Base-by-base conservation (phyloP, 2,888 invertebrate species). In the Catocala nupta region DNA sequence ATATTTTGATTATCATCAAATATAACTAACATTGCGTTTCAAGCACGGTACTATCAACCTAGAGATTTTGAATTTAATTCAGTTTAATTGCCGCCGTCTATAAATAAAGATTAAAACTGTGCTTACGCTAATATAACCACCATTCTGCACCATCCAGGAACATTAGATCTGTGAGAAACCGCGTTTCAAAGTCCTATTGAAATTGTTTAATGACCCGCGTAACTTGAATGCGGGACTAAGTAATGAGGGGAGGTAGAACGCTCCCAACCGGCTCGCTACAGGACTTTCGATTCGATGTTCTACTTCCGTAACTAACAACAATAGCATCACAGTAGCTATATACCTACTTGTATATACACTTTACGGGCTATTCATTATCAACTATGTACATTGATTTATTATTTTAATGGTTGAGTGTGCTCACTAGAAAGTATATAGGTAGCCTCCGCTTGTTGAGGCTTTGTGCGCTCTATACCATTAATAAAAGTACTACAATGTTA, bases 191-290 rank as follows among this genome's bases (percentile, higher is more conserved):
- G 74, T 80, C 76, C 80, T 67, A 82, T 83, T 83, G 75, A 83
- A 80, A 82, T 76, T 84, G 84, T 78, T 78, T 81, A 86, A 84
- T 84, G 86, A 81, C 74, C 82, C 81, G 80, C 73, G 76, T 80
- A 81, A 81, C 79, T 78, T 78, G 75, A 81, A 82, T 78, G 77
- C 73, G 75, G 80, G 80, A 71, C 70, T 71, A 76, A 78, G 78
- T 80, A 78, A 81, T 78, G 72, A 80, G 81, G 78, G 76, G 73
- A 73, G 65, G 50, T 60, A 44, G 69, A 70, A 70, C 49, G 63
- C 67, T 68, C 62, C 65, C 69, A 68, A 64, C 67, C 69, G 70
- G 62, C 62, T 68, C 65, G 66, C 62, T 71, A 55, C 61, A 55
- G 66, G 74, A 63, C 66, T 65, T 71, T 63, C 67, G 67, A 68